These are phyloP conservation scores for Lucilia sericata DNA, from an alignment of 1,140 invertebrate genomes.

Conservation along the genomic window DNA sequence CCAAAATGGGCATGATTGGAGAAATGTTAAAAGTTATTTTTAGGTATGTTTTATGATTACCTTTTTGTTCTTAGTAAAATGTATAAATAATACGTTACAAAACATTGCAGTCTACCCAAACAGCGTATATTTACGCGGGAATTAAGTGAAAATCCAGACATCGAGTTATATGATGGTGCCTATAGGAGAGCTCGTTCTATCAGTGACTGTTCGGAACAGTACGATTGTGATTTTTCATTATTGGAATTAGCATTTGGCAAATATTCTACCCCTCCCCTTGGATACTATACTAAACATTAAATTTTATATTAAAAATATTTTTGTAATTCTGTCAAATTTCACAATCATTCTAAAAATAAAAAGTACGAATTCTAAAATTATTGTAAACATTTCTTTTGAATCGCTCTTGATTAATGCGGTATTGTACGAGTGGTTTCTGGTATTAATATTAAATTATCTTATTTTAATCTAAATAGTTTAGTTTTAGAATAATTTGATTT, in stretches of 20 bases:
- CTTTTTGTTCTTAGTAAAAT: too few relatives aligned
- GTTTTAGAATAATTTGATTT: too few relatives aligned
- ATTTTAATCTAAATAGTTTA: too few relatives aligned
- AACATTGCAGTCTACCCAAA: conserved; percentile 72
- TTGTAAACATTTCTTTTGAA: too few relatives aligned
- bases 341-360: too few relatives aligned
- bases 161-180: conserved; percentile 76
- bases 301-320: background rate
- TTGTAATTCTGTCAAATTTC: too few relatives aligned
- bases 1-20: conserved; percentile 68
- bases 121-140: conserved; percentile 74
- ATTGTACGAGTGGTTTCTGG: too few relatives aligned
- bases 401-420: too few relatives aligned
- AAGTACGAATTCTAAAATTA: too few relatives aligned
- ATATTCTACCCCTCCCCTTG: conserved; percentile 70
- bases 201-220: conserved; percentile 72
- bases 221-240: conserved; percentile 78
- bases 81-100: background rate
- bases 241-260: conserved; percentile 80
- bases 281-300: conserved; percentile 53
- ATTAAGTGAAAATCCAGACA: conserved; percentile 74
- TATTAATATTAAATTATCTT: too few relatives aligned
- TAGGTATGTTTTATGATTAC: conserved; percentile 50
- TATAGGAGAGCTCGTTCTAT: conserved; percentile 69
- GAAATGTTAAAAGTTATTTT: conserved; percentile 63